phyloP scores from a whole-genome alignment of 1,140 invertebrate species.

The Drosophila mauritiana region DNA sequence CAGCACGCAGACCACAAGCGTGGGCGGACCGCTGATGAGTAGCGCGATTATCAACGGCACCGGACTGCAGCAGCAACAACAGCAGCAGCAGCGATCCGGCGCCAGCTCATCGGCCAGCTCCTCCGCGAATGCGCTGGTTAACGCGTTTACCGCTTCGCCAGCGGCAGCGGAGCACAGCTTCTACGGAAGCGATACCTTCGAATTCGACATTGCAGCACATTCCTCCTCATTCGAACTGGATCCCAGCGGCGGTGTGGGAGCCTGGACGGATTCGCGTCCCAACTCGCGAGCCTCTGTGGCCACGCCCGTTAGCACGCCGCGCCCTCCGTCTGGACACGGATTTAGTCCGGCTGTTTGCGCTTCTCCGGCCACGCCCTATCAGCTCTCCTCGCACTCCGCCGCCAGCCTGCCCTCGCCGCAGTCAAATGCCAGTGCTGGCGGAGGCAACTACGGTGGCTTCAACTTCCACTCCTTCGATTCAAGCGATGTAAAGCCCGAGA shows the following conservation, averaged over 20 bases:
- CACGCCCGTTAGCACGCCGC: conserved; percentile 82
- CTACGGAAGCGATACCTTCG: conserved; percentile 71
- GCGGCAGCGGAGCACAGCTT: conserved; percentile 68
- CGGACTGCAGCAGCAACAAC: conserved; percentile 67
- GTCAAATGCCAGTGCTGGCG: conserved; percentile 85
- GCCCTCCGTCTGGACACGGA: conserved; percentile 79
- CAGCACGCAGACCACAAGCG: conserved; percentile 71
- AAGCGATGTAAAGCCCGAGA: conserved; percentile 67
- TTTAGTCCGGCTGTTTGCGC: conserved; percentile 84
- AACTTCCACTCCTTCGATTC: conserved; percentile 69
- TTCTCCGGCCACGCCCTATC: conserved; percentile 82
- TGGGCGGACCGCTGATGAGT: conserved; percentile 88
- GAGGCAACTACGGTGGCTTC: conserved; percentile 66
- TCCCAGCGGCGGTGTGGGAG: conserved; percentile 71
- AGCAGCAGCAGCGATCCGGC: conserved; percentile 61
- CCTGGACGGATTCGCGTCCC: conserved; percentile 80
- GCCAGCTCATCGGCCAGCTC: conserved; percentile 73
- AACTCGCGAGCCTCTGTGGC: conserved; percentile 83
- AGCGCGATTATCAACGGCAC: conserved; percentile 89
- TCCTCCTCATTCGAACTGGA: conserved; percentile 82
- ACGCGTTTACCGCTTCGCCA: conserved; percentile 70
- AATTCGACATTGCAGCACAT: conserved; percentile 83
- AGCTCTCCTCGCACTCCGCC: conserved; percentile 77
- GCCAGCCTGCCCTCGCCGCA: conserved; percentile 83
- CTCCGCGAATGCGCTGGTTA: conserved; percentile 62